Conservation (phyloP, 2,113 vertebrate species). For the Holacanthus passer region DNA sequence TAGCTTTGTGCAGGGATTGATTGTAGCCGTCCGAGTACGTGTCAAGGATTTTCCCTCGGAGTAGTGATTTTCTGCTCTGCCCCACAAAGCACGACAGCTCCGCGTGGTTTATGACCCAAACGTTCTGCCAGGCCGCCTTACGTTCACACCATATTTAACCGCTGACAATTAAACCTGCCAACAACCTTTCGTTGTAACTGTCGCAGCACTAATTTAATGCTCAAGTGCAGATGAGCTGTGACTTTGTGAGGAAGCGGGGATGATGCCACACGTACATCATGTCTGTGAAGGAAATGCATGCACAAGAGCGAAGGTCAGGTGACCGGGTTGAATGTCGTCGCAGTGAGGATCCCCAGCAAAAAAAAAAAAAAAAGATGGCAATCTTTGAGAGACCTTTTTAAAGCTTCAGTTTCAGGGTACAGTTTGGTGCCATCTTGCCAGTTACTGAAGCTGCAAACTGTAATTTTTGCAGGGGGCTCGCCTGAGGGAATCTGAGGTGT, state of each 20-base stretch:
- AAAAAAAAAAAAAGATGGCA: no score
- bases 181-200: constrained; percentile 60
- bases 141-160: constrained; percentile 69
- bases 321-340: background rate
- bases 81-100: constrained; percentile 50
- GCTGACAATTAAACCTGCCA: constrained; percentile 70
- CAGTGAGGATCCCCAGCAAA: background rate
- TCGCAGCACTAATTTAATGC: constrained; percentile 69
- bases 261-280: constrained; percentile 7
- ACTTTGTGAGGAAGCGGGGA: constrained; percentile 40
- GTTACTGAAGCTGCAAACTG: background rate
- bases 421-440: background rate
- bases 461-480: background rate
- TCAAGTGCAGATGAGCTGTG: constrained; percentile 58
- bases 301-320: constrained; percentile 8
- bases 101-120: constrained; percentile 62
- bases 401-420: background rate
- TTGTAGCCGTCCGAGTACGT: constrained; percentile 52
- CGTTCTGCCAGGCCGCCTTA: constrained; percentile 50
- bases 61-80: constrained; percentile 59
- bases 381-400: background rate
- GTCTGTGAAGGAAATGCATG: background rate
- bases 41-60: constrained; percentile 55
- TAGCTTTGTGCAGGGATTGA: constrained; percentile 51
- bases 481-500: background rate